Evolutionary conservation across 2,113 vertebrate genomes (phyloP).

Genomic region (Sapayoa aenigma): DNA sequence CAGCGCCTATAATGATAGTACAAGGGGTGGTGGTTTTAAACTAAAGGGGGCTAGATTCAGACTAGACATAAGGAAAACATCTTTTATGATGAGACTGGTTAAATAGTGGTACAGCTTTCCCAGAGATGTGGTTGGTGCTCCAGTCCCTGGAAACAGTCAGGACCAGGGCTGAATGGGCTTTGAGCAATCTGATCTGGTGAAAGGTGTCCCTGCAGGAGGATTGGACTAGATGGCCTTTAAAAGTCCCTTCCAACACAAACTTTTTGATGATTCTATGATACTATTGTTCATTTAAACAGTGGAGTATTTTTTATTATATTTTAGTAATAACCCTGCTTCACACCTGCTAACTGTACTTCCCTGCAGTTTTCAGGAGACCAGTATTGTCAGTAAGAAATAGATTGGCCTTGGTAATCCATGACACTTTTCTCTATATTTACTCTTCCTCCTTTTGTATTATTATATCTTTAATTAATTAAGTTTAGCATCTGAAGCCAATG

Average conservation of each 20-base stretch:
- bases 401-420: neutral
- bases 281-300: neutral
- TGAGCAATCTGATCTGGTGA: neutral
- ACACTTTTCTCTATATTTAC: neutral
- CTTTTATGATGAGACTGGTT: accelerated
- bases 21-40: neutral
- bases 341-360: neutral
- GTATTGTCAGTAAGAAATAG: neutral
- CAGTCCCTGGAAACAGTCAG: neutral
- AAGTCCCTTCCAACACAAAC: neutral
- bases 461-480: neutral
- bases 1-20: neutral
- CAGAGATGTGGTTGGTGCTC: neutral
- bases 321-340: neutral
- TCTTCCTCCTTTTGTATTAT: neutral
- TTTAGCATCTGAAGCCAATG: neutral
- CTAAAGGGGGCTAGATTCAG: neutral
- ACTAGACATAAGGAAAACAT: neutral
- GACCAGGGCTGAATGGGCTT: neutral
- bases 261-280: neutral
- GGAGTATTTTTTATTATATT: neutral
- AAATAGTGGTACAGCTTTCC: neutral
- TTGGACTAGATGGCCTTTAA: neutral
- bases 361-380: neutral
- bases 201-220: neutral